These are phyloP conservation scores for Gerris lacustris DNA, from an alignment of 2,888 invertebrate species.

Conservation along the genomic window DNA sequence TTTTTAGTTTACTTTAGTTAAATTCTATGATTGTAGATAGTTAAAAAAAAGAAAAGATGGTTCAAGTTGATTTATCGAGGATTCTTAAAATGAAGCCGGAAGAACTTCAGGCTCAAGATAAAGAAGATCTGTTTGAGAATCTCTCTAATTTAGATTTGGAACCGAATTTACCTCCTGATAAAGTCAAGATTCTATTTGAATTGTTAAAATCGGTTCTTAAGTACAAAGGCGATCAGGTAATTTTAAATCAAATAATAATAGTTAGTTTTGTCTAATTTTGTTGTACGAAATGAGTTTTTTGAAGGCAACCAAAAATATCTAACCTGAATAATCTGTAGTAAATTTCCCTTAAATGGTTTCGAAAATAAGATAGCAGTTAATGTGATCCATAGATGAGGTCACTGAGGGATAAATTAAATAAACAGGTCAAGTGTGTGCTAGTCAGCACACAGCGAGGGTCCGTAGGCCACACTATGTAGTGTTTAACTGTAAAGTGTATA, in stretches of 20 bases:
- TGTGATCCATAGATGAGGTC: too few relatives aligned
- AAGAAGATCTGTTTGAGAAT: constrained; percentile 50
- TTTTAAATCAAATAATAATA: constrained; percentile 12
- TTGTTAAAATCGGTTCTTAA: constrained; percentile 55
- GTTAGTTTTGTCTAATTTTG: not conserved
- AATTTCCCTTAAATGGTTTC: too few relatives aligned
- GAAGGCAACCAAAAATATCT: too few relatives aligned
- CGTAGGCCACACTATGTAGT: too few relatives aligned
- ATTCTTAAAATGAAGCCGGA: constrained; percentile 44
- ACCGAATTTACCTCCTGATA: constrained; percentile 44
- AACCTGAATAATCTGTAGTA: too few relatives aligned
- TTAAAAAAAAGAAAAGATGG: constrained; percentile 22
- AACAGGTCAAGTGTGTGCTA: too few relatives aligned
- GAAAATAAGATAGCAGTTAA: too few relatives aligned
- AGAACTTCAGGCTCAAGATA: constrained; percentile 47
- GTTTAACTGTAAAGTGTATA: too few relatives aligned
- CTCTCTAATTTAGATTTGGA: constrained; percentile 51
- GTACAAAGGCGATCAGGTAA: constrained; percentile 56
- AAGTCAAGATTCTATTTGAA: constrained; percentile 46
- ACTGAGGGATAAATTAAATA: too few relatives aligned
- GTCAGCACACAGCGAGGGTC: too few relatives aligned
- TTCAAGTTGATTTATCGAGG: constrained; percentile 48
- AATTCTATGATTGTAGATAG: not conserved
- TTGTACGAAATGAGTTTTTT: too few relatives aligned
- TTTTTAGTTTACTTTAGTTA: not conserved